Evolutionary conservation across 2,888 invertebrate genomes (phyloP), one percentile per base, ranked within the genome.

Genomic region (Syrista parreyssii): DNA sequence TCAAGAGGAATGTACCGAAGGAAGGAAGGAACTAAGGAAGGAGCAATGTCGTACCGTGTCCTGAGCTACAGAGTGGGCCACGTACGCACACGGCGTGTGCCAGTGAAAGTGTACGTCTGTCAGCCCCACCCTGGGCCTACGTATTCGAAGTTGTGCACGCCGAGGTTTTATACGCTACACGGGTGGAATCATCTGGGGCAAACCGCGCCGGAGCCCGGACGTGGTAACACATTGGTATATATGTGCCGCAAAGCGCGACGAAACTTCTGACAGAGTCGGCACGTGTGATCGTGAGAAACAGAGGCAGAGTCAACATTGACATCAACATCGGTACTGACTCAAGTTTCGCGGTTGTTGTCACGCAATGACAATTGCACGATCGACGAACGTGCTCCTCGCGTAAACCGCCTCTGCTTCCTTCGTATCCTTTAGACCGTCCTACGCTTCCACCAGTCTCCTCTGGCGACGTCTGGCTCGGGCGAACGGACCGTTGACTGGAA

Each of bases 61-160:
- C 33, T 23, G 71, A 6, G 9, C 71, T 11, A 15, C 12, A 71
- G 71, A 71, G 71, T 71, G 71, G 71, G 71, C 71, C 71, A 71
- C 71, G 55, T 33, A 71, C 71, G 71, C 71, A 33, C 15, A 71
- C 71, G 76, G 78, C 79, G 77, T 79, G 81, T 76, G 78, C 80
- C 82, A 84, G 87, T 87, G 87, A 87, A 87, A 87, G 87, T 87
- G 82, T 81, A 81, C 79, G 79, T 79, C 78, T 81, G 82, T 76
- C 40, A 68, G 82, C 86, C 88, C 88, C 87, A 87, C 87, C 84
- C 74, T 76, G 80, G 68, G 75, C 75, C 75, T 82, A 55, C 75
- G 79, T 76, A 84, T 78, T 80, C 82, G 84, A 85, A 85, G 82
- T 86, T 85, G 84, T 86, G 87, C 87, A 86, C 82, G 81, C 82